These are phyloP conservation scores for Malacoctenus gilli DNA, from an alignment of 2,797 vertebrate genomes.

Conservation along the genomic window DNA sequence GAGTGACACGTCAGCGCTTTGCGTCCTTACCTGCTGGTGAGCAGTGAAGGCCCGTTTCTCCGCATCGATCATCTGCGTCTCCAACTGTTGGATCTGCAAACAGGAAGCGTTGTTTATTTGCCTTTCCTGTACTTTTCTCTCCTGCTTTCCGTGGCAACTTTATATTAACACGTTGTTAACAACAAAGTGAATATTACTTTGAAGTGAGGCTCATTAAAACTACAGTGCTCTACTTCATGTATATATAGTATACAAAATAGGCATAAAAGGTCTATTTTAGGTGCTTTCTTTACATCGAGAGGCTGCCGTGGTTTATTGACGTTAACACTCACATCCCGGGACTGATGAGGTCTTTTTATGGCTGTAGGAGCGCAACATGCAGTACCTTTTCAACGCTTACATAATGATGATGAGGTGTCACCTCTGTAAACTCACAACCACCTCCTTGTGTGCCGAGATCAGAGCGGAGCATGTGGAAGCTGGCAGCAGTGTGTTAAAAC, in stretches of 20 bases:
- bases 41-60: conserved; percentile 91
- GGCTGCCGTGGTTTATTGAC: no score
- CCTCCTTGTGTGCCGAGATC: conserved; percentile 53
- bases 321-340: not conserved
- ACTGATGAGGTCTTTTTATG: conserved; percentile 9
- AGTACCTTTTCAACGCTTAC: conserved; percentile 19
- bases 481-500: conserved; percentile 54
- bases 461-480: conserved; percentile 44
- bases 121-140: no score
- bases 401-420: conserved; percentile 36
- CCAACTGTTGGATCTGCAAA: conserved; percentile 93
- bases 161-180: no score
- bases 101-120: conserved; percentile 3
- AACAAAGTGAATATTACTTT: no score
- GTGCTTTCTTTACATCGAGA: no score
- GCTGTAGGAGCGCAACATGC: conserved; percentile 6
- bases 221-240: no score
- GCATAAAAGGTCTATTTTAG: no score
- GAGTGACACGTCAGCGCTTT: not conserved
- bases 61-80: conserved; percentile 92
- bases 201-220: no score
- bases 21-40: conserved; percentile 88
- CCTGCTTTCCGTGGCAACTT: no score
- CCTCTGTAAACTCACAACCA: conserved; percentile 41
- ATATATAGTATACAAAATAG: no score